phyloP scores from a whole-genome alignment of 2,113 vertebrate genomes.

The Phainopepla nitens region DNA sequence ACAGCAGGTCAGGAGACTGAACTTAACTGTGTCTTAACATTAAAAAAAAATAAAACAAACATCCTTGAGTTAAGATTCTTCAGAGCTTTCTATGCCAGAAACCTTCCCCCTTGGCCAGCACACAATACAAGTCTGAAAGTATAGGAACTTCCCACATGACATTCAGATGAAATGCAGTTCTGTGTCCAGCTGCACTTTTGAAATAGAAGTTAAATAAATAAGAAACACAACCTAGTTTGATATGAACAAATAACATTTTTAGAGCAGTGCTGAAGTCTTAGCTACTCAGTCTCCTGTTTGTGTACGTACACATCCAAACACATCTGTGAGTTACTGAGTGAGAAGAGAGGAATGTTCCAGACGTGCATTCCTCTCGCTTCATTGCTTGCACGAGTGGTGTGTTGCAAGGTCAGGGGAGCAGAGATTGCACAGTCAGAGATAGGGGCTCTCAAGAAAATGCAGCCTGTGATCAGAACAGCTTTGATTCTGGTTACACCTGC shows the following conservation, averaged over 20 bases:
- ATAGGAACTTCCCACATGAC: background rate
- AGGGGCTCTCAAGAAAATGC: background rate
- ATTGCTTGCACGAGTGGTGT: accelerated
- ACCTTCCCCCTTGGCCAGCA: background rate
- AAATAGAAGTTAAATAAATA: background rate
- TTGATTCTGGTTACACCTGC: background rate
- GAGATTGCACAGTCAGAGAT: background rate
- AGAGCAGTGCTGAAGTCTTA: background rate
- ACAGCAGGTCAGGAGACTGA: background rate
- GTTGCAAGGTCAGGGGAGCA: background rate
- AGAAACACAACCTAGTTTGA: background rate
- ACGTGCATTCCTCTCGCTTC: accelerated
- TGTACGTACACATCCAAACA: background rate
- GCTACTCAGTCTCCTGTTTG: background rate
- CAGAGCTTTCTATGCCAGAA: background rate
- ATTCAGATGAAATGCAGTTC: background rate
- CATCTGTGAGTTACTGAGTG: background rate
- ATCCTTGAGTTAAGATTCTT: background rate
- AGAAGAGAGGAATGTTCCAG: background rate
- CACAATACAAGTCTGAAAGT: background rate
- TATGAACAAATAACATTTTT: background rate
- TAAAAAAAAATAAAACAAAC: background rate
- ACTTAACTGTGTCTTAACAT: background rate
- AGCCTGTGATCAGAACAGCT: background rate
- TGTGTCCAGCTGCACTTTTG: background rate